phyloP scores from a whole-genome alignment of 2,113 vertebrate genomes.

The Bostrychus sinensis region DNA sequence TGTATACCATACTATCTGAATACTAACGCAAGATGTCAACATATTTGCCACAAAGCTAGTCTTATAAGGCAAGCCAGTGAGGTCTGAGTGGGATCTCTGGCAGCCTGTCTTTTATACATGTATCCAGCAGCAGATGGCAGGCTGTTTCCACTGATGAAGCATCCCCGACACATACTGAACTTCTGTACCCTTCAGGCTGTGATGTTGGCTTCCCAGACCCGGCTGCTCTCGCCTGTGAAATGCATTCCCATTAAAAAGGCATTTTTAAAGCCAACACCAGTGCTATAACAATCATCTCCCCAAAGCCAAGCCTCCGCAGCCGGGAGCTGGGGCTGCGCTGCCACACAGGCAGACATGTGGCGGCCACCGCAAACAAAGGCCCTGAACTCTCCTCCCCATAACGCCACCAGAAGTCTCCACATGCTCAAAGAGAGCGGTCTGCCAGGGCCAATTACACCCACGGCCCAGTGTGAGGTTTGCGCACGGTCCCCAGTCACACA shows the following conservation, averaged over 20 bases:
- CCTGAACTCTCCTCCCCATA: conserved; percentile 64
- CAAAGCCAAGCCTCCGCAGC: conserved; percentile 71
- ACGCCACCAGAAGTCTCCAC: conserved; percentile 66
- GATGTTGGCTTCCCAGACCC: conserved; percentile 72
- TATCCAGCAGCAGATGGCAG: conserved; percentile 79
- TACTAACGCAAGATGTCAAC: not conserved
- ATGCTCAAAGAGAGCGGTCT: conserved; percentile 66
- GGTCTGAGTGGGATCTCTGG: not conserved
- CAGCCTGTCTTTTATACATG: conserved; percentile 31
- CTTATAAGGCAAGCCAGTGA: conserved; percentile 8
- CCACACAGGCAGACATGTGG: conserved; percentile 81
- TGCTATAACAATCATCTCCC: conserved; percentile 81
- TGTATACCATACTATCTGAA: not conserved
- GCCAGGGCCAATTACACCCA: conserved; percentile 80
- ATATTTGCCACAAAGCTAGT: conserved; percentile 9
- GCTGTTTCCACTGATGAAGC: conserved; percentile 76
- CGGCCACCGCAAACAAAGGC: conserved; percentile 79
- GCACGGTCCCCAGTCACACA: conserved; percentile 74
- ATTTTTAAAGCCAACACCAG: conserved; percentile 81
- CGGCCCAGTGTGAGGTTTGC: conserved; percentile 80
- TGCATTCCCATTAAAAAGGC: conserved; percentile 80
- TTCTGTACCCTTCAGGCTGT: conserved; percentile 60
- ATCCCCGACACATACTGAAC: conserved; percentile 56
- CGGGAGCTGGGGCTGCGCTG: conserved; percentile 54
- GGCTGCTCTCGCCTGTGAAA: conserved; percentile 77